phyloP scores from a whole-genome alignment of 2,888 invertebrate genomes.

The Drosophila rellima region DNA sequence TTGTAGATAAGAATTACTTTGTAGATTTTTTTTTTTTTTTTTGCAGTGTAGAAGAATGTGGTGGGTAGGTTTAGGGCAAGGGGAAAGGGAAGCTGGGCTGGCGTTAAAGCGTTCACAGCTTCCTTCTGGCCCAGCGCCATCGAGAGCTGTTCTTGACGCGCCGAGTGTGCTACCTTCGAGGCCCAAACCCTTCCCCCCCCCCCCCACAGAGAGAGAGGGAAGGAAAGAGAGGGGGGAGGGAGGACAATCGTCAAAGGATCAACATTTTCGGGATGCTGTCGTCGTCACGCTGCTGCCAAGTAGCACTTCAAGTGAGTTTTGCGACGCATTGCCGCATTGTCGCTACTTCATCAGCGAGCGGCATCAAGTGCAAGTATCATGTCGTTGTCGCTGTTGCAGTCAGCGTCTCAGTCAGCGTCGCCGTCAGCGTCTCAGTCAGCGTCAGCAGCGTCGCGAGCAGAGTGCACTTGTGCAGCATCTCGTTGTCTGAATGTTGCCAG shows the following conservation, averaged over 20 bases:
- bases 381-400: conserved; percentile 34
- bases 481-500: conserved; percentile 72
- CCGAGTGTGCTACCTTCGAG: conserved; percentile 57
- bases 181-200: not conserved
- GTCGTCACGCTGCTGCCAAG: conserved; percentile 63
- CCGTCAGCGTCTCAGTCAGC: too few relatives aligned
- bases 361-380: conserved; percentile 80
- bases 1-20: too few relatives aligned
- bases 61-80: not conserved
- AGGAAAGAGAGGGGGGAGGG: not conserved
- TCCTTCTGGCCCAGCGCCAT: conserved; percentile 57
- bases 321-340: conserved; percentile 82
- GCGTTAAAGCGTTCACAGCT: conserved; percentile 66
- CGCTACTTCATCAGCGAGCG: conserved; percentile 82
- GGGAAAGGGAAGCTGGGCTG: conserved; percentile 17
- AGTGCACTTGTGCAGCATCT: conserved; percentile 71
- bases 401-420: conserved; percentile 8
- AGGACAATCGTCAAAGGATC: conserved; percentile 75
- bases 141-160: conserved; percentile 74
- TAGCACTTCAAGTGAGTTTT: conserved; percentile 77
- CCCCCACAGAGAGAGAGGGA: not conserved
- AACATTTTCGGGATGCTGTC: conserved; percentile 58
- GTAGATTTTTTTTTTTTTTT: too few relatives aligned
- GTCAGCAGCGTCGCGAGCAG: conserved; percentile 34
- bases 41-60: not conserved